phyloP scores from a whole-genome alignment of 1,140 invertebrate species.

The Drosophila grimshawi region DNA sequence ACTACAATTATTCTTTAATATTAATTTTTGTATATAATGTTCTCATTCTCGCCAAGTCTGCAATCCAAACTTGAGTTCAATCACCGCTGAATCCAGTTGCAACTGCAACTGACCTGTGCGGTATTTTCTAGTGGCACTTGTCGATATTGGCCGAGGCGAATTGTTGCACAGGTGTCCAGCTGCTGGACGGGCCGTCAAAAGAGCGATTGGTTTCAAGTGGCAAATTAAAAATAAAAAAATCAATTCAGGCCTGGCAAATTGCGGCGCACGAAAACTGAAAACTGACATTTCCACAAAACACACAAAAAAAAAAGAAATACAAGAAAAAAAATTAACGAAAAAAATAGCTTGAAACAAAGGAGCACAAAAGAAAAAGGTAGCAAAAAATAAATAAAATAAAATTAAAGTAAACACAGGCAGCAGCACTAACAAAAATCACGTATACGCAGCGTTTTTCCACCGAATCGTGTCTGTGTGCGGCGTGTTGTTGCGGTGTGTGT shows the following conservation, averaged over 20 bases:
- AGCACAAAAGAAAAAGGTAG: conserved; percentile 40
- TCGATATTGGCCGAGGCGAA: conserved; percentile 2
- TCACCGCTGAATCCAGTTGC: conserved; percentile 2
- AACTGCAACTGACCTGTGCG: neutral
- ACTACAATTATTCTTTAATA: no score
- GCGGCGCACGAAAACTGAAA: conserved; percentile 42
- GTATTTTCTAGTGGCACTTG: neutral
- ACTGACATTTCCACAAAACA: conserved; percentile 10
- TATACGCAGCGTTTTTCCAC: conserved; percentile 45
- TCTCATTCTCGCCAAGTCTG: neutral
- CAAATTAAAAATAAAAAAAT: conserved; percentile 62
- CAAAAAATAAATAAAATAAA: conserved; percentile 32
- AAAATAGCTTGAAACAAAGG: no score
- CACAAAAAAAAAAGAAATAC: conserved; percentile 19
- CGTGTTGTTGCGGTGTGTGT: neutral
- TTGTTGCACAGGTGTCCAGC: conserved; percentile 4
- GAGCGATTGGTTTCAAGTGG: conserved; percentile 34
- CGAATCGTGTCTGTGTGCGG: conserved; percentile 25
- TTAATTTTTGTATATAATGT: neutral
- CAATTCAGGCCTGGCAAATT: conserved; percentile 63
- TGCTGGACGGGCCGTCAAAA: neutral
- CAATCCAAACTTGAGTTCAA: neutral
- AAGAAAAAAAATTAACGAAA: neutral
- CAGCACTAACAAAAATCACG: conserved; percentile 38
- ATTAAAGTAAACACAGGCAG: conserved; percentile 5